Evolutionary conservation across 2,113 vertebrate species (phyloP).

Genomic region (Lucifuga dentata): DNA sequence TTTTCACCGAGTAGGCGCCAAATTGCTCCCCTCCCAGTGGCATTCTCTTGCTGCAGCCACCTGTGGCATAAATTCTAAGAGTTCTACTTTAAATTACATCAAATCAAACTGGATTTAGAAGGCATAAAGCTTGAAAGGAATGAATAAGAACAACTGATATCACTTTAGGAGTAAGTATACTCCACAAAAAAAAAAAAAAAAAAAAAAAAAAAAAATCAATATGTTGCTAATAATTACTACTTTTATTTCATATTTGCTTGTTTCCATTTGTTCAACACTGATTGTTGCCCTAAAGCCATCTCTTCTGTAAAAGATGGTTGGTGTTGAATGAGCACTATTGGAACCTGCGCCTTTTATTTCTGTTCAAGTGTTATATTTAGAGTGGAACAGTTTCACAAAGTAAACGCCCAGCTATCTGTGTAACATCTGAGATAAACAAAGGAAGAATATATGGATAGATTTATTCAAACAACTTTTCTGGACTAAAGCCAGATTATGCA

Average conservation of each 20-base stretch:
- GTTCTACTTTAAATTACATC: not conserved
- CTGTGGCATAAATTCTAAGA: not conserved
- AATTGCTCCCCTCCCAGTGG: constrained; percentile 5
- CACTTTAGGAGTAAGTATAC: no score
- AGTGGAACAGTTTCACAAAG: not conserved
- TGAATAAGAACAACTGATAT: no score
- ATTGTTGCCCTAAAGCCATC: not conserved
- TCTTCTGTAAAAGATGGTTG: no score
- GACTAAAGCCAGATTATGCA: not conserved
- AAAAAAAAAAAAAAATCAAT: not conserved
- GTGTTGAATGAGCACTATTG: not conserved
- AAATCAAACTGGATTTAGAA: not conserved
- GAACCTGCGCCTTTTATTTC: not conserved
- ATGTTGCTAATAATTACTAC: not conserved
- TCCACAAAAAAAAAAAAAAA: no score
- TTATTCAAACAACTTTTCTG: not conserved
- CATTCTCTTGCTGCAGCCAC: constrained; percentile 23
- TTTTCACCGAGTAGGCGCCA: constrained; percentile 1
- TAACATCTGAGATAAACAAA: no score
- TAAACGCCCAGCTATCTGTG: constrained; percentile 10
- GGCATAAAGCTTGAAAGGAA: not conserved
- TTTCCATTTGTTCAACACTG: not conserved
- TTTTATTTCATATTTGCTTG: not conserved
- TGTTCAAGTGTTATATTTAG: not conserved
- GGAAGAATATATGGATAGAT: no score